These are phyloP conservation scores for Akabosia matsudoensis DNA, from an alignment of 1,140 invertebrate genomes.

Conservation along the genomic window DNA sequence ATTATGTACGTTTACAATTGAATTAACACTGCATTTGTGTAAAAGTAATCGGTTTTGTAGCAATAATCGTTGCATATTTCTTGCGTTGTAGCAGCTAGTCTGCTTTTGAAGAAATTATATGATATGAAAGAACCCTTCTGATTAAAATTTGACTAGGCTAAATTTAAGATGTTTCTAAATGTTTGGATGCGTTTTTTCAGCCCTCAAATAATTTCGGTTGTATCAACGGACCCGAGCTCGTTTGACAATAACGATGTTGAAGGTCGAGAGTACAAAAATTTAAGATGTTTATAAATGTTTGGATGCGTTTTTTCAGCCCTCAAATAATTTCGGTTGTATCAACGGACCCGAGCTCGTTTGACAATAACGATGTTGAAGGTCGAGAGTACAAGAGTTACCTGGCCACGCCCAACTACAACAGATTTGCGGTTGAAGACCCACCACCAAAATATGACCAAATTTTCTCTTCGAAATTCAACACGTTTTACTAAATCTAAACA, in stretches of 20 bases:
- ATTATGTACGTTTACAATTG: too few relatives aligned
- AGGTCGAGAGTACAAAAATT: slow-evolving; percentile 13
- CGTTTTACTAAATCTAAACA: slow-evolving; percentile 1
- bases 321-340: slow-evolving; percentile 23
- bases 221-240: slow-evolving; percentile 2
- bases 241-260: neutral
- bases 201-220: slow-evolving; percentile 20
- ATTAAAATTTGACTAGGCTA: too few relatives aligned
- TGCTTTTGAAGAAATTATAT: too few relatives aligned
- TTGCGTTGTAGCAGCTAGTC: too few relatives aligned
- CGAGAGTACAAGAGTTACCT: slow-evolving; percentile 18
- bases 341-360: slow-evolving; percentile 5
- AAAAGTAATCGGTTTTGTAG: too few relatives aligned
- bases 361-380: neutral
- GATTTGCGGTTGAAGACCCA: slow-evolving; percentile 1
- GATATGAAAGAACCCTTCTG: too few relatives aligned
- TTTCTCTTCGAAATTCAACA: slow-evolving; percentile 17
- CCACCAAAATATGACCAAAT: slow-evolving; percentile 25
- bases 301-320: neutral
- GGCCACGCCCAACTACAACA: slow-evolving; percentile 18
- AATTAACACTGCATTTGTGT: too few relatives aligned
- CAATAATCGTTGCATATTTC: too few relatives aligned
- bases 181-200: neutral
- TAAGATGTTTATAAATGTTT: neutral
- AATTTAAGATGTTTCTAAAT: too few relatives aligned